These are phyloP conservation scores for Neostethus bicornis DNA, from an alignment of 2,797 vertebrate species.

Conservation along the genomic window DNA sequence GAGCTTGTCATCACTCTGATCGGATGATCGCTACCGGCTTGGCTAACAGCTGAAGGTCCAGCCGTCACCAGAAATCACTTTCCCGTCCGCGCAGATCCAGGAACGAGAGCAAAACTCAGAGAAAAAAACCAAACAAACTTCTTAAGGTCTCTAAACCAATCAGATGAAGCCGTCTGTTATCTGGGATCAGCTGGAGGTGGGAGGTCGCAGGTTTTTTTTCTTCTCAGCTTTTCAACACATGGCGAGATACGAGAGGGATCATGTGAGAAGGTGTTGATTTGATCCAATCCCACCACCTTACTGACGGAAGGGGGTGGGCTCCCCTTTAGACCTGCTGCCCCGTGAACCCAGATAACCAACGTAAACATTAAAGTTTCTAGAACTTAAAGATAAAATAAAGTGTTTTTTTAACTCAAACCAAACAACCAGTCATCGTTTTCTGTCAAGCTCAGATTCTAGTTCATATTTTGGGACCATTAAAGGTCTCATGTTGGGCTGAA, in stretches of 20 bases:
- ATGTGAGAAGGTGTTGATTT: slow-evolving; percentile 66
- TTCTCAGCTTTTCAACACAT: slow-evolving; percentile 52
- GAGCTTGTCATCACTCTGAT: slow-evolving; percentile 81
- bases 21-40: slow-evolving; percentile 74
- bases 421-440: too few relatives aligned
- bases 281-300: slow-evolving; percentile 40
- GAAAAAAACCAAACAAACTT: slow-evolving; percentile 1
- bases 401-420: too few relatives aligned
- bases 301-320: slow-evolving; percentile 56
- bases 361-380: too few relatives aligned
- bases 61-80: too few relatives aligned
- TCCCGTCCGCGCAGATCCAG: not conserved
- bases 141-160: slow-evolving; percentile 9
- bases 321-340: slow-evolving; percentile 34
- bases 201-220: slow-evolving; percentile 44
- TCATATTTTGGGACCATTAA: too few relatives aligned
- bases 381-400: too few relatives aligned
- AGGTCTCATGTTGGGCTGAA: too few relatives aligned
- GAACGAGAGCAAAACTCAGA: slow-evolving; percentile 11
- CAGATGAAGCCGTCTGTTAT: slow-evolving; percentile 5
- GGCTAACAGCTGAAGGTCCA: slow-evolving; percentile 59
- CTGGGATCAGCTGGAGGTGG: slow-evolving; percentile 31
- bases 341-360: too few relatives aligned
- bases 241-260: slow-evolving; percentile 53
- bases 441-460: too few relatives aligned